These are phyloP conservation scores for Diphyllodes magnificus DNA, from an alignment of 2,113 vertebrate genomes.

Conservation along the genomic window DNA sequence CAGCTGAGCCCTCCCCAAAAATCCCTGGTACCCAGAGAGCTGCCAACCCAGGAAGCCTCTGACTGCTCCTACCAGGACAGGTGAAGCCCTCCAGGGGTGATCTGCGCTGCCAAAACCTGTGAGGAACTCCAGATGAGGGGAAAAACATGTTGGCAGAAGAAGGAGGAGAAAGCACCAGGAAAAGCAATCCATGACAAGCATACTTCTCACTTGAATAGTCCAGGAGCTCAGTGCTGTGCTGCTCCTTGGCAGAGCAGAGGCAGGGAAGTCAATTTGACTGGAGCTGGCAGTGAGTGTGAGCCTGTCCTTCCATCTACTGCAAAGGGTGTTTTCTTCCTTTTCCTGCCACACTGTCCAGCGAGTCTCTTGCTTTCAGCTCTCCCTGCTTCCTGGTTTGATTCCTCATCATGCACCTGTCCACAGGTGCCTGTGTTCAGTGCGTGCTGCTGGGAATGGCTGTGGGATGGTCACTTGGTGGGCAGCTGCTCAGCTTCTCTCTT, in stretches of 20 bases:
- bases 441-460: background rate
- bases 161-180: background rate
- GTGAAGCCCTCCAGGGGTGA: background rate
- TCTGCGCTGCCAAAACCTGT: background rate
- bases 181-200: background rate
- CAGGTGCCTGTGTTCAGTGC: background rate
- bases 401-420: background rate
- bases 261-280: background rate
- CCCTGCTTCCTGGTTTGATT: background rate
- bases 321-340: background rate
- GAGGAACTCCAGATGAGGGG: background rate
- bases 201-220: background rate
- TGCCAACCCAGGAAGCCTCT: background rate
- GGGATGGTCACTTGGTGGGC: background rate
- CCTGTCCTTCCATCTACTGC: background rate
- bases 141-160: background rate
- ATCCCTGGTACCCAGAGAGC: background rate
- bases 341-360: background rate
- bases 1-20: background rate
- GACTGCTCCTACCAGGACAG: background rate
- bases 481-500: background rate
- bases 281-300: background rate
- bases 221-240: background rate
- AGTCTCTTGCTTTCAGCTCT: background rate
- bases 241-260: background rate